Base-by-base conservation (phyloP, 2,797 vertebrate genomes). In the Aeoliscus strigatus region DNA sequence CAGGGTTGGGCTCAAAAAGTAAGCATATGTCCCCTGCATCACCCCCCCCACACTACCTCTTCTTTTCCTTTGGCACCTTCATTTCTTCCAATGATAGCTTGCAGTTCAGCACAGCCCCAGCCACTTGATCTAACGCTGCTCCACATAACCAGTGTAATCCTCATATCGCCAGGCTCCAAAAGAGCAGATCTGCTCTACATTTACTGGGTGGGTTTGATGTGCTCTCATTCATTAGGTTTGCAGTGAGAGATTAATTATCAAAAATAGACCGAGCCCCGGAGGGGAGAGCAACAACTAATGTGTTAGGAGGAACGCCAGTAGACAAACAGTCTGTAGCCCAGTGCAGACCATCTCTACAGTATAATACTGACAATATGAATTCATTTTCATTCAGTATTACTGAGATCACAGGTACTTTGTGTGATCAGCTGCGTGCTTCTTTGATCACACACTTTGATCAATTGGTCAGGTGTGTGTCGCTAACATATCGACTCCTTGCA, bases 121-220 rank as follows among this genome's bases (percentile, higher is more conserved):
- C 55, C 73, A 80, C 80, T 82, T 80, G 78, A 87, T 86, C 79
- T 79, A 84, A 81, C 77, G 69, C 73, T 82, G 80, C 84, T 84
- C 83, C 80, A 85, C 68, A 84, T 84, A 84, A 79, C 82, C 84
- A 73, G 70, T 74, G 70, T 87, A 87, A 88, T 88, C 85, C 84
- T 82, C 82, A 66, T 81, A 86, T 87, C 81, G 32, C 76, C 56
- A 53, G 39, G 66, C 77, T 79, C 76, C 81, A 85, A 85, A 82
- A 81, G 75, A 84, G 80, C 75, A 79, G 80, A 86, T 79, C 75
- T 86, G 83, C 76, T 87, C 81, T 79, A 84, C 77, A 87, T 85
- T 84, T 84, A 77, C 77, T 79, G 76, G 77, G 81, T 82, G 77
- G 73, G 80, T 84, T 82, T 82, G 79, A 86, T 85, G 75, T 76